Percentiles rank a stretch among this genome's conserved stretches.
Evolutionary conservation across 2,113 vertebrate species (phyloP).

Genomic region (Rhea pennata): DNA sequence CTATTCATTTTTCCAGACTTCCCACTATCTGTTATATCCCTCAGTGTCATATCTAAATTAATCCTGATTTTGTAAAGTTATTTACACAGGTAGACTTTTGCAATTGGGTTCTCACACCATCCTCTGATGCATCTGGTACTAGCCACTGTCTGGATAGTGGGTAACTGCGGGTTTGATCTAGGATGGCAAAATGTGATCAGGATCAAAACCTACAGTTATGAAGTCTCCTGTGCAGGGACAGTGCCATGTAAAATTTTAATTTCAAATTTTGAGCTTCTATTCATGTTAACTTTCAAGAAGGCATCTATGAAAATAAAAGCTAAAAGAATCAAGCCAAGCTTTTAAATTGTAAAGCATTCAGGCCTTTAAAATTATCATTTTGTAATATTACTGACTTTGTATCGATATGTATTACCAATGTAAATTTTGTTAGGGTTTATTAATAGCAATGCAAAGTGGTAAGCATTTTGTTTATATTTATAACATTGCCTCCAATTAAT

Average conservation of each 20-base stretch:
- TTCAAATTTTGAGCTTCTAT: background rate
- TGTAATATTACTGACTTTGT: background rate
- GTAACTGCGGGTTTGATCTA: background rate
- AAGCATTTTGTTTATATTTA: background rate
- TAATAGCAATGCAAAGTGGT: background rate
- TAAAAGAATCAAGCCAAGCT: background rate
- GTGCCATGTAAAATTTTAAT: background rate
- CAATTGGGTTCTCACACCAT: background rate
- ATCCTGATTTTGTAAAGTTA: background rate
- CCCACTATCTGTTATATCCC: background rate
- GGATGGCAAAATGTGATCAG: background rate
- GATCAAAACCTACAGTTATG: background rate
- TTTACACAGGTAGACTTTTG: background rate
- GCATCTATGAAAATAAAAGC: background rate
- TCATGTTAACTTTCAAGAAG: background rate
- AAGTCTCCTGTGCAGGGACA: background rate
- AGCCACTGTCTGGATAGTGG: background rate
- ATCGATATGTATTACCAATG: background rate
- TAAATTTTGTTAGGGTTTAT: background rate
- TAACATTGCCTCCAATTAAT: background rate
- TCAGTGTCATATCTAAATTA: background rate
- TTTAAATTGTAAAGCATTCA: background rate
- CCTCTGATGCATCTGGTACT: background rate
- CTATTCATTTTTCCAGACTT: background rate
- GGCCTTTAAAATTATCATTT: background rate